These are phyloP conservation scores for Aradus depressus DNA, from an alignment of 2,888 invertebrate genomes.

Conservation along the genomic window DNA sequence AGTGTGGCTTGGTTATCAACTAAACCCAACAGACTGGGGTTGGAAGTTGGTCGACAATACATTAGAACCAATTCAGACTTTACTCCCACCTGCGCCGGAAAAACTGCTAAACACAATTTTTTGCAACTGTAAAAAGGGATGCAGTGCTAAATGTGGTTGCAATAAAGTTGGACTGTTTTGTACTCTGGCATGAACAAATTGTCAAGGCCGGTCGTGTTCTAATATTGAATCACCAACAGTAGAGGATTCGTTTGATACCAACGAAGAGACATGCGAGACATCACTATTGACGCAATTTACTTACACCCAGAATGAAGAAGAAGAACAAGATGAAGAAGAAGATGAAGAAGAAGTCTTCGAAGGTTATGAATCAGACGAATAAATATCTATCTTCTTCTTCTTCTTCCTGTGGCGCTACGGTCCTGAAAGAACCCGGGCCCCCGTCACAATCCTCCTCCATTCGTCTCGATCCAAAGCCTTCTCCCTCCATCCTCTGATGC, in stretches of 20 bases:
- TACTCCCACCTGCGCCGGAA: no score
- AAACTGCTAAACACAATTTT: no score
- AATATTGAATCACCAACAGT: slow-evolving; percentile 1
- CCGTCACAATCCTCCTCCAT: no score
- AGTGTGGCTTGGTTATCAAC: no score
- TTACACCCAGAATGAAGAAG: background rate
- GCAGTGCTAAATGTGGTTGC: slow-evolving; percentile 4
- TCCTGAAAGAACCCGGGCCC: no score
- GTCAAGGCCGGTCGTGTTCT: slow-evolving; percentile 2
- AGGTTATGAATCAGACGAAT: background rate
- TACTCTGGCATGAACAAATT: background rate
- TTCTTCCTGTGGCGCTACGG: no score
- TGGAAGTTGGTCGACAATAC: no score
- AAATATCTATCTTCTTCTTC: background rate
- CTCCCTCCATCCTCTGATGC: no score
- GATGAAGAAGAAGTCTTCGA: background rate
- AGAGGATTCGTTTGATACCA: slow-evolving; percentile 1
- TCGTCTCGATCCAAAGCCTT: no score
- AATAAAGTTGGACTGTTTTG: slow-evolving; percentile 1
- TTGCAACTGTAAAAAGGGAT: slow-evolving; percentile 3
- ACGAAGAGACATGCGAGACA: background rate
- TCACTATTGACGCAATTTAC: slow-evolving; percentile 1
- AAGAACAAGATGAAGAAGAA: background rate
- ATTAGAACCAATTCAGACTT: no score
- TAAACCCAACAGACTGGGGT: no score